Evolutionary conservation across 2,797 vertebrate species (phyloP).

Genomic region (Pseudochaenichthys georgianus): DNA sequence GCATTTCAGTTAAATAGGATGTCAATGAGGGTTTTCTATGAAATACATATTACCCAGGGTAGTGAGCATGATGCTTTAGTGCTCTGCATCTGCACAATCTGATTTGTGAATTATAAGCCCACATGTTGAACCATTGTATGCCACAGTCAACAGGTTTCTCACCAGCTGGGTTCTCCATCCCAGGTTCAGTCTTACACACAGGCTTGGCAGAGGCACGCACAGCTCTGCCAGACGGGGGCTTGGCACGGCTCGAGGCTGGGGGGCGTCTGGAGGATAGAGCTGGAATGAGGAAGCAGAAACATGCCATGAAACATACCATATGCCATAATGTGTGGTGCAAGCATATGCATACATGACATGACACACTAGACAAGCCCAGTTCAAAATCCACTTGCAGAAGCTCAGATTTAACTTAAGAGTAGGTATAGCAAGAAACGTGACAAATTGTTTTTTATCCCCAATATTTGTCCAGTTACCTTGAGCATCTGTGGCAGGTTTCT

Average conservation of each 20-base stretch:
- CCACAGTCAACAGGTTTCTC: slow-evolving; percentile 61
- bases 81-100: neutral
- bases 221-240: slow-evolving; percentile 66
- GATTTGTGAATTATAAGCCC: slow-evolving; percentile 5
- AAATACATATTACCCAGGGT: neutral
- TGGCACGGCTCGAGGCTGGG: slow-evolving; percentile 72
- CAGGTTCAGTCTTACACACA: slow-evolving; percentile 93
- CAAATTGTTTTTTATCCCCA: neutral
- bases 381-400: slow-evolving; percentile 1
- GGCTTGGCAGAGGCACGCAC: slow-evolving; percentile 75
- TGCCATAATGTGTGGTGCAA: neutral
- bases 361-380: neutral
- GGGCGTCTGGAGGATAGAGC: slow-evolving; percentile 66
- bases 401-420: neutral
- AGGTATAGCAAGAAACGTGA: neutral
- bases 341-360: neutral
- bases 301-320: slow-evolving; percentile 41
- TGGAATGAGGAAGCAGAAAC: slow-evolving; percentile 41
- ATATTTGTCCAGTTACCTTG: slow-evolving; percentile 66
- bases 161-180: slow-evolving; percentile 83
- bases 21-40: neutral
- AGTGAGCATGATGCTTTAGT: neutral
- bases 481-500: slow-evolving; percentile 67
- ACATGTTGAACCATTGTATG: slow-evolving; percentile 7
- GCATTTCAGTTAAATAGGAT: neutral